A percentile compares a stretch with the other conserved stretches of the same genome.
Evolutionary conservation across 1,140 invertebrate genomes (phyloP).

Genomic region (Cryptotermes secundus): DNA sequence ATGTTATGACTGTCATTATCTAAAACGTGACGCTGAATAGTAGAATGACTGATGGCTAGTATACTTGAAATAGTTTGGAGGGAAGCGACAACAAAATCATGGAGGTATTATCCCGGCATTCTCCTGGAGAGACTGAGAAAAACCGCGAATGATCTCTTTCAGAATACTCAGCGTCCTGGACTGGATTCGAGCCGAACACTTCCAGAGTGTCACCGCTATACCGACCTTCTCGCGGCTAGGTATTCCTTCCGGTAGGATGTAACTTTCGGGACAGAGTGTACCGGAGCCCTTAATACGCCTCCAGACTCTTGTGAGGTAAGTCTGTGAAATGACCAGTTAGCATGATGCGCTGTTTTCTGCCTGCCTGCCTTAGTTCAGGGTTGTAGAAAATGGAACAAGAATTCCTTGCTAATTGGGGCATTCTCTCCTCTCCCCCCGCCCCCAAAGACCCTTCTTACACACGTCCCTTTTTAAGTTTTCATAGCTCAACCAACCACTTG

Average conservation of each 20-base stretch:
- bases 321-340: conserved; percentile 11
- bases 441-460: background rate
- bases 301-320: background rate
- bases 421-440: background rate
- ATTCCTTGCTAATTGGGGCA: conserved; percentile 15
- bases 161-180: too few relatives aligned
- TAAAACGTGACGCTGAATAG: too few relatives aligned
- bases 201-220: too few relatives aligned
- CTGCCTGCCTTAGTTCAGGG: background rate
- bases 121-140: too few relatives aligned
- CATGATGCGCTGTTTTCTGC: conserved; percentile 12
- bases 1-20: too few relatives aligned
- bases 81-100: too few relatives aligned
- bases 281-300: background rate
- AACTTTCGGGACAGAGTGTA: background rate
- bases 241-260: background rate
- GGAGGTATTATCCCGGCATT: too few relatives aligned
- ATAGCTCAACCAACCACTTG: background rate
- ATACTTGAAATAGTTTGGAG: too few relatives aligned
- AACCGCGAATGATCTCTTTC: too few relatives aligned
- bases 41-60: too few relatives aligned
- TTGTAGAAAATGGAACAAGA: conserved; percentile 8
- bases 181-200: too few relatives aligned
- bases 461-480: background rate
- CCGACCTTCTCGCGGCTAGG: too few relatives aligned